Conservation (phyloP, 2,797 vertebrate genomes). For the Pipistrellus nathusii region DNA sequence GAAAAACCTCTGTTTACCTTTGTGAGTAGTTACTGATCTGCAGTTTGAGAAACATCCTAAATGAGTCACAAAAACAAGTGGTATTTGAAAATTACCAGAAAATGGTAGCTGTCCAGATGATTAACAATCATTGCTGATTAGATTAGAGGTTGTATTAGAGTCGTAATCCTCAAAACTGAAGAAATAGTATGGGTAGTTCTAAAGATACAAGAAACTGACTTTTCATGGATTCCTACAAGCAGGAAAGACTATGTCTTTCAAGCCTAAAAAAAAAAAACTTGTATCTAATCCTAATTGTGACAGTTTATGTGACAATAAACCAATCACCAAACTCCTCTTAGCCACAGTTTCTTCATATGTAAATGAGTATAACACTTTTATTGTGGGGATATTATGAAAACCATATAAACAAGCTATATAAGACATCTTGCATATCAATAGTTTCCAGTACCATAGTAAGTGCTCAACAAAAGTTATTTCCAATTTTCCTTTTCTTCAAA, state of each 20-base stretch:
- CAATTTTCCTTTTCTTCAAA: not conserved
- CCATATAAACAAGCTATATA: not conserved
- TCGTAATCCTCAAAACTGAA: conserved; percentile 20
- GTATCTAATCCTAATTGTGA: not conserved
- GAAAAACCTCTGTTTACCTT: not conserved
- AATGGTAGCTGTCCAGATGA: not conserved
- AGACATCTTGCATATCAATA: not conserved
- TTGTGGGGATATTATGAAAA: conserved; percentile 7
- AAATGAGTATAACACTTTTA: not conserved
- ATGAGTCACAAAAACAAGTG: conserved; percentile 20
- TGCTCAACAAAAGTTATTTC: not conserved
- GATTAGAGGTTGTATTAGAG: not conserved
- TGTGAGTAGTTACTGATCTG: not conserved
- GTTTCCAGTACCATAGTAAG: not conserved
- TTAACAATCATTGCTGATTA: not conserved
- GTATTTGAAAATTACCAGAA: not conserved
- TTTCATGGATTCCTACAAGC: not conserved
- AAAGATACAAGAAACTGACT: not conserved
- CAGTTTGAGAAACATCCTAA: not conserved
- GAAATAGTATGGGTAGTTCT: not conserved
- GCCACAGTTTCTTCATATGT: not conserved
- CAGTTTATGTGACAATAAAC: not conserved
- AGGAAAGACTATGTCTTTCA: not conserved
- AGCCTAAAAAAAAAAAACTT: not conserved
- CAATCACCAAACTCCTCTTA: not conserved